Evolutionary conservation across 35 echinoderm and acorn worm species (phyloP), one percentile per base, ranked within the genome.

Genomic region (Antedon bifida): DNA sequence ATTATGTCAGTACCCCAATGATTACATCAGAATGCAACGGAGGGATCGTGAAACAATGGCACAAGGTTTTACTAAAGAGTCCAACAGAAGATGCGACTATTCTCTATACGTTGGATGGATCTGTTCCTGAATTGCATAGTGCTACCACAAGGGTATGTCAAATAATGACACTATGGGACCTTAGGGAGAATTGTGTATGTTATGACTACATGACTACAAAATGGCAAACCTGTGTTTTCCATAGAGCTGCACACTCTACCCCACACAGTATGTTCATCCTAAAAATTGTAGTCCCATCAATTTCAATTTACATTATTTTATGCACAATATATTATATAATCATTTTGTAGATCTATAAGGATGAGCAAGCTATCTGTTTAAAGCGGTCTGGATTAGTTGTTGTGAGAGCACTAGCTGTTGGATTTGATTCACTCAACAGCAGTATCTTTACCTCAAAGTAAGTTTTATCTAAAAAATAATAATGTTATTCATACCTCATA

Each of bases 61-160:
- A 92, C 46, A 77, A 35, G 21, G 81, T 92, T 36, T 77, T 88
- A 17, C 39, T 92, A 16, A 46, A 78, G 23, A 80, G 45, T 0
- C 30, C 21, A 5, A 78, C 87, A 81, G 76, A 84, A 32, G 51
- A 78, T 11, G 78, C 30, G 34, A 85, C 78, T 5, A 92, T 92
- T 36, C 73, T 85, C 73, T 92, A 92, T 39, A 92, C 86, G 7
- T 64, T 92, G 36, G 86, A 92, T 76, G 90, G 90, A 16, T 84
- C 90, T 17, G 83, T 84, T 10, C 90, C 90, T 0, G 86, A 92
- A 74, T 83, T 78, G 0, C 82, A 92, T 73, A 83, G 86, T 30
- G 19, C 82, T 29, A 79, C 82, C 30, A 88, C 90, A 81, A 85
- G 86, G 86, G 90, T 92, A 85, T 77, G 73, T 33, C 31, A 8